These are phyloP conservation scores for Phaonia tiefii DNA, from an alignment of 2,888 invertebrate genomes.

Conservation along the genomic window DNA sequence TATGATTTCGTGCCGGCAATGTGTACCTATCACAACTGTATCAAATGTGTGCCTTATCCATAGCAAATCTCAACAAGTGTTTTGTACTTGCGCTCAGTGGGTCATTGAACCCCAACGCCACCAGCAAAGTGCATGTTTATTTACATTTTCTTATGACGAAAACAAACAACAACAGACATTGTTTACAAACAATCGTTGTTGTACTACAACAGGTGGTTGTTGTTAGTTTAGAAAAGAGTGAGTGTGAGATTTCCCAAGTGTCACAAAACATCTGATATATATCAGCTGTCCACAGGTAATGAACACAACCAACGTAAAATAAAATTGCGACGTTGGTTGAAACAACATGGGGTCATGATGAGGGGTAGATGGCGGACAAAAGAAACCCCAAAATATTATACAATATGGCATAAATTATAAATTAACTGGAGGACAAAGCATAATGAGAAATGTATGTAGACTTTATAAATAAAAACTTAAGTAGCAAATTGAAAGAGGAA, in stretches of 20 bases:
- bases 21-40: too few relatives aligned
- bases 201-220: constrained; percentile 41
- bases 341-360: background rate
- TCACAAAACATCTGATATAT: constrained; percentile 46
- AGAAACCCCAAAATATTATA: constrained; percentile 7
- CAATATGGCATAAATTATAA: background rate
- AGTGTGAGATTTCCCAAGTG: constrained; percentile 34
- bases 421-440: too few relatives aligned
- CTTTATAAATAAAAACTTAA: too few relatives aligned
- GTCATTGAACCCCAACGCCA: constrained; percentile 43
- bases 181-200: constrained; percentile 54
- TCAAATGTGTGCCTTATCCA: too few relatives aligned
- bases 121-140: constrained; percentile 40
- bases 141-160: constrained; percentile 32
- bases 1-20: too few relatives aligned
- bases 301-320: constrained; percentile 51
- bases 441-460: too few relatives aligned
- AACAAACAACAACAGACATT: constrained; percentile 28
- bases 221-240: background rate
- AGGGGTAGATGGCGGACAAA: background rate
- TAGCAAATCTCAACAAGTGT: constrained; percentile 44
- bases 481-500: background rate
- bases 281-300: constrained; percentile 59
- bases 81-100: constrained; percentile 17
- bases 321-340: background rate